Evolutionary conservation across 2,113 vertebrate species (phyloP).

Genomic region (Azemiops feae): DNA sequence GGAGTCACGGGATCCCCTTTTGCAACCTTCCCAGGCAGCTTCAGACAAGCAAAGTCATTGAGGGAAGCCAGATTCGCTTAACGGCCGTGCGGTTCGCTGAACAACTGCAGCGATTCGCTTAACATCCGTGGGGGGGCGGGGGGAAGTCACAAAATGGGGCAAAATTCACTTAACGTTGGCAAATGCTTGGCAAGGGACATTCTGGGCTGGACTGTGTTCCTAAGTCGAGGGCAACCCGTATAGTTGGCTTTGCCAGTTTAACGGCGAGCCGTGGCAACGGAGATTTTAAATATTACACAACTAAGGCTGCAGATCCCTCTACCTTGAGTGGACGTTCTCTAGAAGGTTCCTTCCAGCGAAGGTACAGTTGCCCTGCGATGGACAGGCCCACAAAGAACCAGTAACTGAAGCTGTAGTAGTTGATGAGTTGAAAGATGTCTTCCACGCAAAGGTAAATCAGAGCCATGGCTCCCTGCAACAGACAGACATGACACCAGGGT

Average conservation of each 20-base stretch:
- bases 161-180: not conserved
- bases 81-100: not conserved
- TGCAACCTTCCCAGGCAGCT: no score
- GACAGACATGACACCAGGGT: not conserved
- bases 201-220: not conserved
- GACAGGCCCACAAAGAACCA: conserved; percentile 94
- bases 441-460: conserved; percentile 89
- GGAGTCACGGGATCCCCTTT: no score
- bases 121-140: no score
- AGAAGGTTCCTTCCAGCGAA: conserved; percentile 88
- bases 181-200: not conserved
- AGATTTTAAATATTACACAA: not conserved
- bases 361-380: conserved; percentile 87
- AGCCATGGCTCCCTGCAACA: conserved; percentile 81
- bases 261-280: not conserved
- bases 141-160: not conserved
- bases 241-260: not conserved
- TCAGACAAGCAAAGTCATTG: no score
- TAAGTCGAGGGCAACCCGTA: fast-evolving
- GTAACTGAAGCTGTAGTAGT: conserved; percentile 96
- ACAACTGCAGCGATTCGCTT: not conserved
- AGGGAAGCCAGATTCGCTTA: not conserved
- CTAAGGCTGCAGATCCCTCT: not conserved
- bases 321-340: conserved; percentile 85
- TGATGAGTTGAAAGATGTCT: conserved; percentile 89